Base-by-base conservation (phyloP, 2,888 invertebrate genomes). In the Chrysopilus asiliformis region DNA sequence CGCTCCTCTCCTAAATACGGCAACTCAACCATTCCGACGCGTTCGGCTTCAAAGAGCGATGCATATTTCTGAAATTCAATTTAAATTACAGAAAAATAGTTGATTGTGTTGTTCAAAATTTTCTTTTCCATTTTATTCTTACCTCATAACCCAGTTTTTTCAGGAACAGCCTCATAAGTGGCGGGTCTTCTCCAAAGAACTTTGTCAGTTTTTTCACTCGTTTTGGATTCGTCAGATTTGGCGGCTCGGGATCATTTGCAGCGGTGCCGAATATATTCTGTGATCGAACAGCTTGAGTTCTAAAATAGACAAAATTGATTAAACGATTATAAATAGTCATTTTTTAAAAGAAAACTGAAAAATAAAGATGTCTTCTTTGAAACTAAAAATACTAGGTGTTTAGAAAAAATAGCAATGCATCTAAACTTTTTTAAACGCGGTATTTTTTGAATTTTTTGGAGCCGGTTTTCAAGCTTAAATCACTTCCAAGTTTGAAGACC, bases 111-210 rank as follows among this genome's bases (percentile, higher is more conserved):
- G 24, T 3, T 15, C 20, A 16, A 22, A 18, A 18, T 18, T 20
- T 7, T 27, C 15, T n/a, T n/a, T n/a, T n/a, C n/a, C n/a, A n/a
- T n/a, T n/a, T n/a, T n/a, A n/a, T n/a, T n/a, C n/a, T 31, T 58
- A 83, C 90, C 77, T 90, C 89, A 64, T 90, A 91, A 52, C 90
- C 90, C 46, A 91, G 72, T 64, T 85, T 86, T 65, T 85, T 81
- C 36, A 91, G 70, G 68, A 90, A 91, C 40, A 90, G 70, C 59
- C 89, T 72, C 64, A 90, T 76, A 46, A 90, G 71, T 8, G 90
- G 90, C 19, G 90, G 90, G 61, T 91, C 90, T 59, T 86, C 84
- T 17, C 90, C 91, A 67, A 91, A 91, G 70, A 91, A 90, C 71
- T 87, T 85, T 40, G 87, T 89, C 45, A 90, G 70, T 51, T 90